phyloP scores from a whole-genome alignment of 1,140 invertebrate genomes.

The Phenacoccus solenopsis region DNA sequence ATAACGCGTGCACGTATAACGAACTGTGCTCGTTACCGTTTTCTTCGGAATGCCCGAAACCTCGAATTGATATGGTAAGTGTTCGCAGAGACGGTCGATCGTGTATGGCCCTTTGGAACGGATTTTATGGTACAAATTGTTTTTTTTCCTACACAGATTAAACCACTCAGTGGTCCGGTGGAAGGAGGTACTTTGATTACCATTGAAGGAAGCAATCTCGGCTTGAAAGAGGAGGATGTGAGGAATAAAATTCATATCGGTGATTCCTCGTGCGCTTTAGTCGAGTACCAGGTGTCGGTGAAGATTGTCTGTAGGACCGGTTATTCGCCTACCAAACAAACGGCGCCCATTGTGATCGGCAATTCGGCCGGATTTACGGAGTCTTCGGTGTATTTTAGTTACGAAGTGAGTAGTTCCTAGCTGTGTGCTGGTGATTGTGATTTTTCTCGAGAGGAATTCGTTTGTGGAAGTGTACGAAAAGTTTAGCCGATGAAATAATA shows the following conservation, averaged over 20 bases:
- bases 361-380: conserved; percentile 80
- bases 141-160: conserved; percentile 49
- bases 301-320: conserved; percentile 79
- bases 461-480: too few species aligned
- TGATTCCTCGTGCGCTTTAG: conserved; percentile 71
- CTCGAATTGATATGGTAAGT: conserved; percentile 75
- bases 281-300: conserved; percentile 83
- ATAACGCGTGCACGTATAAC: conserved; percentile 68
- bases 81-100: too few species aligned
- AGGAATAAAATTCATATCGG: conserved; percentile 82
- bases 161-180: conserved; percentile 82
- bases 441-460: too few species aligned
- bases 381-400: conserved; percentile 77
- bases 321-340: conserved; percentile 52
- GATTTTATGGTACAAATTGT: not conserved
- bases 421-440: too few species aligned
- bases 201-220: conserved; percentile 91
- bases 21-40: conserved; percentile 60
- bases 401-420: conserved; percentile 54
- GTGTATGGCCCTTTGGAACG: too few species aligned
- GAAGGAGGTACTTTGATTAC: conserved; percentile 92
- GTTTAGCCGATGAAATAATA: too few species aligned
- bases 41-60: conserved; percentile 75
- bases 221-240: conserved; percentile 79
- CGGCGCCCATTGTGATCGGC: conserved; percentile 71